phyloP scores from a whole-genome alignment of 2,888 invertebrate genomes.

The Amphiduros pacificus region DNA sequence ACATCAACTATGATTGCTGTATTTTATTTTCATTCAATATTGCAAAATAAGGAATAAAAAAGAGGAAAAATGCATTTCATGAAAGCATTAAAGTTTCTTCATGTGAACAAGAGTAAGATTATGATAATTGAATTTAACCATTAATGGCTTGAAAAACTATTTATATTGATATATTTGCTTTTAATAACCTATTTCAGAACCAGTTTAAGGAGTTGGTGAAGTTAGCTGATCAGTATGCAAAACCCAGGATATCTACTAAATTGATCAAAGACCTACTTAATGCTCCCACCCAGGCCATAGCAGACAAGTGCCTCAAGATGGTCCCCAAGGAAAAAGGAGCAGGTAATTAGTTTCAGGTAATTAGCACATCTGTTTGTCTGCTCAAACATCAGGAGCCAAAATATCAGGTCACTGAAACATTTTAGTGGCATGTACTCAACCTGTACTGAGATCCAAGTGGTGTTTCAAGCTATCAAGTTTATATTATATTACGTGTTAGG shows the following conservation, averaged over 20 bases:
- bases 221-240: slow-evolving; percentile 51
- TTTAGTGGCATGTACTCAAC: too few species aligned
- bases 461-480: too few species aligned
- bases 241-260: slow-evolving; percentile 51
- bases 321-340: slow-evolving; percentile 50
- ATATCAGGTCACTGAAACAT: too few species aligned
- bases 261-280: slow-evolving; percentile 54
- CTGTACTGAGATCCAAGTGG: too few species aligned
- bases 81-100: too few species aligned
- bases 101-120: not conserved
- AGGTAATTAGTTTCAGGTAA: slow-evolving; percentile 30
- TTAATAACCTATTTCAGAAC: slow-evolving; percentile 34
- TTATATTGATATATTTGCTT: not conserved
- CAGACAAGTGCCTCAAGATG: slow-evolving; percentile 50
- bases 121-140: not conserved
- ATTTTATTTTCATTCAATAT: too few species aligned
- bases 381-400: too few species aligned
- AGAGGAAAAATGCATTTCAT: too few species aligned
- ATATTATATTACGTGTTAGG: too few species aligned
- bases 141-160: not conserved
- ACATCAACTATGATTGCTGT: too few species aligned
- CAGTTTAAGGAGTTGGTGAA: slow-evolving; percentile 55
- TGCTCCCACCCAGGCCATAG: slow-evolving; percentile 50
- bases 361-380: too few species aligned
- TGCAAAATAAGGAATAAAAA: too few species aligned